Evolutionary conservation across 2,113 vertebrate species (phyloP).

Genomic region (Formicarius rufipectus): DNA sequence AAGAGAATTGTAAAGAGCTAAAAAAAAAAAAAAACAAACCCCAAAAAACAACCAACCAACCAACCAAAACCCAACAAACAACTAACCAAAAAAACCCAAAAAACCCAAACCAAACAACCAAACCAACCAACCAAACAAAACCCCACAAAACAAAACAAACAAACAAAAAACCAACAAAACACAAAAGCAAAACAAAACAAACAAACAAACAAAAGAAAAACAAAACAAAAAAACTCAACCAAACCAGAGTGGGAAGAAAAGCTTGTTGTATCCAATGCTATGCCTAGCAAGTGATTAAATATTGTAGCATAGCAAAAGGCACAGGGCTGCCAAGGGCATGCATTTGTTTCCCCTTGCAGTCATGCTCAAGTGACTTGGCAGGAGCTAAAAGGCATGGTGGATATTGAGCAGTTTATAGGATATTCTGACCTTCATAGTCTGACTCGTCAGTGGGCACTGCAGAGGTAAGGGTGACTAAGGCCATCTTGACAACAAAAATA

Average conservation of each 20-base stretch:
- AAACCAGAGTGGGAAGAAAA: background rate
- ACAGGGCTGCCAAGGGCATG: background rate
- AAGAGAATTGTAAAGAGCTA: background rate
- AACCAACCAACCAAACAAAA: too few relatives aligned
- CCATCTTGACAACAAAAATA: background rate
- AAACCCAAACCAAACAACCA: too few relatives aligned
- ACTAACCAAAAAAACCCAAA: too few relatives aligned
- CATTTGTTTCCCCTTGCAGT: background rate
- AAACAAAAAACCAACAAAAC: too few relatives aligned
- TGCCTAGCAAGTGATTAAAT: background rate
- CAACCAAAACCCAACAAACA: too few relatives aligned
- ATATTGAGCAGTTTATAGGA: background rate
- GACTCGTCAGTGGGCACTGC: background rate
- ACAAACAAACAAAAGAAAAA: too few relatives aligned
- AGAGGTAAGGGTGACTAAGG: background rate
- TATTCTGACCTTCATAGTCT: slow-evolving; percentile 13
- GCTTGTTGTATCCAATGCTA: background rate
- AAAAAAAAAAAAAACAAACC: too few relatives aligned
- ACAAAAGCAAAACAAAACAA: too few relatives aligned
- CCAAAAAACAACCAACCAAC: too few relatives aligned
- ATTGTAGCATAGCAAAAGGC: rapidly evolving
- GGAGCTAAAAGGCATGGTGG: background rate
- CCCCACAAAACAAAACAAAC: too few relatives aligned
- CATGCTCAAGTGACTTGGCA: slow-evolving; percentile 28
- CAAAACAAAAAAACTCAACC: too few relatives aligned